A percentile compares a stretch with the other conserved stretches of the same genome.
phyloP scores from a whole-genome alignment of 2,113 vertebrate species.

The Epinephelus cyanopodus region DNA sequence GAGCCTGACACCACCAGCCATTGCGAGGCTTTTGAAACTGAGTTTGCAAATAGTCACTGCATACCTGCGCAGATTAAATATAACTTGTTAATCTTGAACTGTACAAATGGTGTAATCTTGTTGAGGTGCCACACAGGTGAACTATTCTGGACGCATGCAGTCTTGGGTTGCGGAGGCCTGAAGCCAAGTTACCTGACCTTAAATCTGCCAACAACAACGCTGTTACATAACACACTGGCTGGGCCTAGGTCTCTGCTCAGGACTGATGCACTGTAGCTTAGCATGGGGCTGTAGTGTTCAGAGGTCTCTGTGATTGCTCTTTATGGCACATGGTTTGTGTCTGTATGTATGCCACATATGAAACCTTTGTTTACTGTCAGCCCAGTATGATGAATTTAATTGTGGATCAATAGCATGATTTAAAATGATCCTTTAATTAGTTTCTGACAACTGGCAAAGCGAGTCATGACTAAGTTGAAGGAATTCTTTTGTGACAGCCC shows the following conservation, averaged over 20 bases:
- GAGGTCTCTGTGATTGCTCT: constrained; percentile 51
- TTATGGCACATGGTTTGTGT: constrained; percentile 50
- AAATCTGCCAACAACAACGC: constrained; percentile 62
- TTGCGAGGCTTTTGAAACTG: constrained; percentile 14
- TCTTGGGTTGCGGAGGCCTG: constrained; percentile 44
- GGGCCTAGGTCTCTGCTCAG: constrained; percentile 31
- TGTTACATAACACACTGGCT: constrained; percentile 63
- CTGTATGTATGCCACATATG: constrained; percentile 15
- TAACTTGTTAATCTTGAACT: constrained; percentile 71
- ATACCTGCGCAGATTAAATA: constrained; percentile 63
- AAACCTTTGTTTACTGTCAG: not conserved
- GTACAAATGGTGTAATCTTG: constrained; percentile 57
- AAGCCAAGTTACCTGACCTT: constrained; percentile 61
- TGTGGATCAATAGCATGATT: constrained; percentile 2
- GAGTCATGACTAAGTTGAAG: constrained; percentile 53
- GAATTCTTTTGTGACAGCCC: constrained; percentile 71
- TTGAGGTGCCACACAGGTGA: constrained; percentile 58
- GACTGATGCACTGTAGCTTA: constrained; percentile 44
- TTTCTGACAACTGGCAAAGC: constrained; percentile 33
- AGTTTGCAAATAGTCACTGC: constrained; percentile 21
- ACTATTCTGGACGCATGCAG: constrained; percentile 60
- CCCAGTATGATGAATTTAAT: not conserved
- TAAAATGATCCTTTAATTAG: not conserved
- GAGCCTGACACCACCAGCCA: not conserved
- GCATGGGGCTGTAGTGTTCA: constrained; percentile 34